phyloP scores from a whole-genome alignment of 1,140 invertebrate species.

The Drosophila sulfurigaster region DNA sequence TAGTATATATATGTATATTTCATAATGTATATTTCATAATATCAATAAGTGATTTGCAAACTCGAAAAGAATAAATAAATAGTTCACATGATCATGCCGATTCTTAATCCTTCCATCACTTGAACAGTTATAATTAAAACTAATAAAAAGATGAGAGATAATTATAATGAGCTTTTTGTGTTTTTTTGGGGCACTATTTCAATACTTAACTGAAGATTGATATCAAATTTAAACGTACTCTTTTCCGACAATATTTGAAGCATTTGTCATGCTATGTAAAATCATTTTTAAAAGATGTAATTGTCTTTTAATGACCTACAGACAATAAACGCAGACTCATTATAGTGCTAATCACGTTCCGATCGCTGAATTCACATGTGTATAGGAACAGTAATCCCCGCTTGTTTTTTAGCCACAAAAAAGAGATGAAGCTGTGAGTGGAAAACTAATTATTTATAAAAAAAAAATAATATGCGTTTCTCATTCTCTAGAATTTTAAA shows the following conservation, averaged over 20 bases:
- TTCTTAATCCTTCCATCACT: neutral
- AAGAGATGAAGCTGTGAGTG: slow-evolving; percentile 7
- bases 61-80: neutral
- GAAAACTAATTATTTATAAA: slow-evolving; percentile 3
- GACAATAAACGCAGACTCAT: slow-evolving; percentile 3
- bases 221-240: no score
- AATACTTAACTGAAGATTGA: neutral
- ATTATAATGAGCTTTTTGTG: neutral
- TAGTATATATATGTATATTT: neutral
- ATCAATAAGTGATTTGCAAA: neutral
- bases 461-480: neutral
- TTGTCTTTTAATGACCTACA: slow-evolving; percentile 24
- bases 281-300: neutral
- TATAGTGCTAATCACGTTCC: slow-evolving; percentile 34
- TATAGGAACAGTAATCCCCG: neutral
- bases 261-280: neutral
- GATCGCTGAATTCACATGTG: slow-evolving; percentile 15
- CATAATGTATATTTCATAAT: neutral
- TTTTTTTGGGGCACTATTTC: neutral
- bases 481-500: neutral
- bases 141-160: neutral
- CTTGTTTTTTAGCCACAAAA: neutral
- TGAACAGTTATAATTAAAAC: neutral
- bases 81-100: neutral
- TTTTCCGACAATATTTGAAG: neutral